Percentiles rank a stretch among this genome's conserved stretches.
Evolutionary conservation across 2,113 vertebrate species (phyloP).

Genomic region (Patagioenas fasciata): DNA sequence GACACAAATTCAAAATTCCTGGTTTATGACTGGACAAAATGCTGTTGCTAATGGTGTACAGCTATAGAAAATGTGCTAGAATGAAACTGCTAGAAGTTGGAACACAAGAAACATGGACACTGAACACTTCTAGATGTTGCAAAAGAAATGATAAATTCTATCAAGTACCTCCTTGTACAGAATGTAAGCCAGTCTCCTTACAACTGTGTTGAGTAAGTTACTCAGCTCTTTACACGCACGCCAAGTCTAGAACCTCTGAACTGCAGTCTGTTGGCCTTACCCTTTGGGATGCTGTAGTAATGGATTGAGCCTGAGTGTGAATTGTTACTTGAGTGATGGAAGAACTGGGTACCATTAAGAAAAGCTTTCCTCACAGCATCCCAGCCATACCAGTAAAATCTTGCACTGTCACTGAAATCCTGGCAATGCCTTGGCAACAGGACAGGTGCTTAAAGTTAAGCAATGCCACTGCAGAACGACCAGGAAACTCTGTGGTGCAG

Average conservation of each 20-base stretch:
- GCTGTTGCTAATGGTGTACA: neutral
- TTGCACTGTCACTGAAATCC: neutral
- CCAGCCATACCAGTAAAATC: neutral
- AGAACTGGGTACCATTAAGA: neutral
- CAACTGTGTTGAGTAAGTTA: fast-evolving
- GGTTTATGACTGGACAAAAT: neutral
- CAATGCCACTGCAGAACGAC: neutral
- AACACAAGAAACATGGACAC: neutral
- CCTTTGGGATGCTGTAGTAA: neutral
- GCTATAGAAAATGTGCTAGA: neutral
- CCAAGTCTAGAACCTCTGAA: neutral
- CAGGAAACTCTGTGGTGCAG: no score
- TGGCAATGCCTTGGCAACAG: neutral
- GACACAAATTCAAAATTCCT: neutral
- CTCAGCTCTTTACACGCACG: neutral
- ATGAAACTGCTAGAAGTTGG: neutral
- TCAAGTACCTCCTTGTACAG: neutral
- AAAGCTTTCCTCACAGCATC: neutral
- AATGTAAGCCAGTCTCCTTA: neutral
- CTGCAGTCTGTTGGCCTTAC: no score
- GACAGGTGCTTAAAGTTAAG: neutral
- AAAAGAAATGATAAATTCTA: neutral
- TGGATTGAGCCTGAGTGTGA: fast-evolving
- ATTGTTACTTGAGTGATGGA: neutral
- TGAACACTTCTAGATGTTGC: neutral